A percentile compares a stretch with the other conserved stretches of the same genome.
Evolutionary conservation across 2,888 invertebrate species (phyloP).

Genomic region (Oscheius sp.): DNA sequence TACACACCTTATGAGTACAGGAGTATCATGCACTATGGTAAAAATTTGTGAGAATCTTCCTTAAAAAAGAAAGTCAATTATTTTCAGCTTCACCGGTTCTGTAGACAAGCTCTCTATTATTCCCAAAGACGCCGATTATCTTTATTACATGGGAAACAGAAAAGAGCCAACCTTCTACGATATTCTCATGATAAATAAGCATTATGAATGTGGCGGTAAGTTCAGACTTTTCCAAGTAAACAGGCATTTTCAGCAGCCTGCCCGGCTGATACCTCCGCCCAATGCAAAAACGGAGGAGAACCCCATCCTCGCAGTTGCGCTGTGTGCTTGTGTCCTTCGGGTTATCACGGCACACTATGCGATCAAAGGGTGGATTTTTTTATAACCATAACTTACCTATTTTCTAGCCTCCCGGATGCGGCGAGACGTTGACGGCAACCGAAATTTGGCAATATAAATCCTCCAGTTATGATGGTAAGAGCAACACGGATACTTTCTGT

Average conservation of each 20-base stretch:
- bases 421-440: not conserved
- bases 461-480: not conserved
- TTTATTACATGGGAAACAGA: slow-evolving; percentile 59
- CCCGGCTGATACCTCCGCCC: too few species aligned
- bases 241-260: too few species aligned
- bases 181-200: slow-evolving; percentile 66
- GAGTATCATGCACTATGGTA: slow-evolving; percentile 32
- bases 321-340: too few species aligned
- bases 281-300: too few species aligned
- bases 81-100: slow-evolving; percentile 19
- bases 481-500: not conserved
- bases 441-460: slow-evolving; percentile 5
- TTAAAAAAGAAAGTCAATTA: not conserved
- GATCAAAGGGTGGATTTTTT: too few species aligned
- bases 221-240: not conserved
- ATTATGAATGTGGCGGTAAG: slow-evolving; percentile 63
- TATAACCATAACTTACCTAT: too few species aligned
- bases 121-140: slow-evolving; percentile 48
- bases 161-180: slow-evolving; percentile 61
- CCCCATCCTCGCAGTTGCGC: too few species aligned
- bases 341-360: too few species aligned
- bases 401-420: slow-evolving; percentile 20
- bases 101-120: slow-evolving; percentile 41
- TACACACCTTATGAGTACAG: slow-evolving; percentile 45
- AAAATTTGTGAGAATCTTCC: not conserved